Percentiles rank a stretch among this genome's conserved stretches.
Conservation (phyloP, 30 jellyfish, hydroid and myxozoan species). For the Hydractinia echinata region DNA sequence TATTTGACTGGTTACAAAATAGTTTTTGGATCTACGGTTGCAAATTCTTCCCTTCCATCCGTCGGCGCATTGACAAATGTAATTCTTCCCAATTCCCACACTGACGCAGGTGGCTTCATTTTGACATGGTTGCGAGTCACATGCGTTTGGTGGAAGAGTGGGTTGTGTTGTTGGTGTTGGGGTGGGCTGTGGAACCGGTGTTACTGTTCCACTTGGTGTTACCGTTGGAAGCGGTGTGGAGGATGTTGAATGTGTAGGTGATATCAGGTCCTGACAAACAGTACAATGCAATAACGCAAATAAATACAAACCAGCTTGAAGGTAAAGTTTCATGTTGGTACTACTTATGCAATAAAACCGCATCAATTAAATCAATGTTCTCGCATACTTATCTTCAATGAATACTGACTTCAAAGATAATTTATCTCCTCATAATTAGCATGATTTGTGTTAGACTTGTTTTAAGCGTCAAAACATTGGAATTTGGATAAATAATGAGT, state of each 20-base stretch:
- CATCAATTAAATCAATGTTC: no score
- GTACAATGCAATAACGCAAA: no score
- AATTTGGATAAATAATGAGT: no score
- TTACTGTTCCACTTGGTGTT: not conserved
- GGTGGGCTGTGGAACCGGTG: not conserved
- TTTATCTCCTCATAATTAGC: no score
- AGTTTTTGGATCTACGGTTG: not conserved
- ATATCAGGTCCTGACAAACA: not conserved
- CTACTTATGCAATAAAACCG: no score
- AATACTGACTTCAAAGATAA: no score
- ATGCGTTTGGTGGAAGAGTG: not conserved
- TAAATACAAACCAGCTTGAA: no score
- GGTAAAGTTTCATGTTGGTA: no score
- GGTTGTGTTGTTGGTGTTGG: slow-evolving; percentile 12
- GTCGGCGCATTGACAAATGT: not conserved
- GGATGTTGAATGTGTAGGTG: slow-evolving; percentile 3
- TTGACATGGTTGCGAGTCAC: not conserved
- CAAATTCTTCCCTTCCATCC: slow-evolving; percentile 1
- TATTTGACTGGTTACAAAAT: not conserved
- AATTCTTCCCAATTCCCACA: not conserved
- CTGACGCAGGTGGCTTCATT: not conserved
- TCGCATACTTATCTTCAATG: no score
- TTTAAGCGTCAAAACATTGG: no score
- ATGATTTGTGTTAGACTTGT: no score
- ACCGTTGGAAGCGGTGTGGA: not conserved